A percentile compares a stretch with the other conserved stretches of the same genome.
Evolutionary conservation across 2,797 vertebrate genomes (phyloP).

Genomic region (Enteromius anoplus): DNA sequence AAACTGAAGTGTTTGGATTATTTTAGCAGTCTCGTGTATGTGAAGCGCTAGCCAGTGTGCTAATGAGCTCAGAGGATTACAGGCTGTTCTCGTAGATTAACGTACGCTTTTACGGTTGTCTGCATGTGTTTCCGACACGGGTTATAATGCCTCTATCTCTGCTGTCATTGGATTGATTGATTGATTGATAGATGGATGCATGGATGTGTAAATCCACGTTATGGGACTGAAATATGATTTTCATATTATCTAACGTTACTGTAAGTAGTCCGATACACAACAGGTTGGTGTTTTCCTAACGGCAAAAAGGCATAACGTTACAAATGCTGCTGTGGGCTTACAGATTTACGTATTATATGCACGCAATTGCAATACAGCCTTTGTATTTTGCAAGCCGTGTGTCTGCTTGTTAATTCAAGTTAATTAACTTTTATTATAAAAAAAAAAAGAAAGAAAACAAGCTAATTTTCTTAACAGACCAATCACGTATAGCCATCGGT

Average conservation of each 20-base stretch:
- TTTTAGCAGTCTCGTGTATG: neutral
- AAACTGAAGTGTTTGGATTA: neutral
- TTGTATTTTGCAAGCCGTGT: neutral
- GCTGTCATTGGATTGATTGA: neutral
- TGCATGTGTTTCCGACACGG: neutral
- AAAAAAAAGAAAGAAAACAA: neutral
- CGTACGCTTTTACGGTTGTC: neutral
- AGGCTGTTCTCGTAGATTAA: neutral
- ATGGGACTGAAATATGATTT: neutral
- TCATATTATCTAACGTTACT: neutral
- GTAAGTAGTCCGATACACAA: neutral
- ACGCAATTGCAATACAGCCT: too few species aligned
- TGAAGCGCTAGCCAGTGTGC: conserved; percentile 16
- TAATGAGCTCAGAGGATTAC: conserved; percentile 41
- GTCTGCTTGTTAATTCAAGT: neutral
- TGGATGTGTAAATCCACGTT: neutral
- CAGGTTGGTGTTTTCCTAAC: neutral
- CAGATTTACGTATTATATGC: neutral
- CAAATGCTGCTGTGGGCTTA: neutral
- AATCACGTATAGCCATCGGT: neutral
- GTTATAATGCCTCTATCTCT: neutral
- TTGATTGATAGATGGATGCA: neutral
- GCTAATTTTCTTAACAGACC: neutral
- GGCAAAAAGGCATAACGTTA: neutral
- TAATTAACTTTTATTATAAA: neutral